phyloP scores from a whole-genome alignment of 2,797 vertebrate genomes.

The Melanotaenia boesemani region DNA sequence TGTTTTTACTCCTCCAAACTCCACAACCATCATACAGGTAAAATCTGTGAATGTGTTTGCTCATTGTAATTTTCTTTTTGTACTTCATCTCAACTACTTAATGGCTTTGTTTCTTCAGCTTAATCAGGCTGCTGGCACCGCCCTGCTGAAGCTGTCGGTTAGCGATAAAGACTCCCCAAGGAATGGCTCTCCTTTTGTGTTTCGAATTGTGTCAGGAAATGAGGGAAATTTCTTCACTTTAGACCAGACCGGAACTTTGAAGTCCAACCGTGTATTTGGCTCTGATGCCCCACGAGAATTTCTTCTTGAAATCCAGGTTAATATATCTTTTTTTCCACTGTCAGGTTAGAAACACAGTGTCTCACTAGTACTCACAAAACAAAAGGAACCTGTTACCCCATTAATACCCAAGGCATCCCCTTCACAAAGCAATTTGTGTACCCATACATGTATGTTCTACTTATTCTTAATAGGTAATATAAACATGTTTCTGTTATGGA shows the following conservation, averaged over 20 bases:
- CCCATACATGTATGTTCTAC: not conserved
- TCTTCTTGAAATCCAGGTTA: constrained; percentile 90
- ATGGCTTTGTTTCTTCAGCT: constrained; percentile 78
- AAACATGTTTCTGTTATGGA: not conserved
- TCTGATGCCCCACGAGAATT: constrained; percentile 88
- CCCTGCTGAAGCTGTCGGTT: constrained; percentile 87
- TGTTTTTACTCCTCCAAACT: constrained; percentile 89
- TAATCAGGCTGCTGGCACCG: constrained; percentile 90
- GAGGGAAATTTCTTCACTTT: constrained; percentile 87
- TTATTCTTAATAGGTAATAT: not conserved
- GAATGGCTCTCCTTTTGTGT: constrained; percentile 93
- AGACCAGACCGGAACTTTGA: constrained; percentile 87
- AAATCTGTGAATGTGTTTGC: not conserved
- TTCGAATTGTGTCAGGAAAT: constrained; percentile 90
- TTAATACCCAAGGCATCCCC: not conserved
- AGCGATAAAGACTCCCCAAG: constrained; percentile 92
- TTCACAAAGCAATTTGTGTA: not conserved
- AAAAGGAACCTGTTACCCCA: not conserved
- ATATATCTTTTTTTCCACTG: not conserved
- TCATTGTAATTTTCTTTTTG: not conserved
- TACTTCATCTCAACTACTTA: constrained; percentile 1
- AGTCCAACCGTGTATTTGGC: constrained; percentile 77
- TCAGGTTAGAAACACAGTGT: not conserved
- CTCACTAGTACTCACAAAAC: not conserved
- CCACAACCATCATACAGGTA: constrained; percentile 94